A percentile compares a stretch with the other conserved stretches of the same genome.
Evolutionary conservation across 2,888 invertebrate genomes (phyloP).

Genomic region (Hirtodrosophila trivittata): DNA sequence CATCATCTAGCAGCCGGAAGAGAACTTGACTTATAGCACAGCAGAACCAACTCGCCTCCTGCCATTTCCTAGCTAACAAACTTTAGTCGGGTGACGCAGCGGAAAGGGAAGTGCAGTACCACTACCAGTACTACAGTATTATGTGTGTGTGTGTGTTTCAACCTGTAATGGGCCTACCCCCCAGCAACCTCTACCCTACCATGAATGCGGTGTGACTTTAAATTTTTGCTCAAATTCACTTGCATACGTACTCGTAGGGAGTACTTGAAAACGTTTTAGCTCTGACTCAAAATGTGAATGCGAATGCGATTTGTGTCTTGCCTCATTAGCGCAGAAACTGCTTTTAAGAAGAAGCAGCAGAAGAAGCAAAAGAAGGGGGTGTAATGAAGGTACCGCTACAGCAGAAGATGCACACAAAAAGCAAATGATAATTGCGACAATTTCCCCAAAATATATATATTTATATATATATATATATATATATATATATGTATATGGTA

Average conservation of each 20-base stretch:
- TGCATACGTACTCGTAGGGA: too few species aligned
- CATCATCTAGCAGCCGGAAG: conserved; percentile 71
- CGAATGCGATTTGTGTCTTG: conserved; percentile 22
- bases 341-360: not conserved
- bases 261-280: conserved; percentile 32
- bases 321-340: conserved; percentile 60
- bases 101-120: conserved; percentile 74
- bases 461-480: not conserved
- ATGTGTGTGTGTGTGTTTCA: not conserved
- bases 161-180: not conserved
- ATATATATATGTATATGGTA: conserved; percentile 23
- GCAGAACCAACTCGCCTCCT: conserved; percentile 11
- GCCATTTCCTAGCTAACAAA: conserved; percentile 41
- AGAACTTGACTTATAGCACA: conserved; percentile 78
- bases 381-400: not conserved
- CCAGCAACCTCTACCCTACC: not conserved
- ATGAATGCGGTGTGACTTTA: conserved; percentile 42
- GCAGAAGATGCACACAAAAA: conserved; percentile 44
- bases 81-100: conserved; percentile 59
- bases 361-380: not conserved
- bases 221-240: conserved; percentile 34
- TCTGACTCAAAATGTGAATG: conserved; percentile 35
- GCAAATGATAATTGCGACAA: conserved; percentile 75
- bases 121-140: not conserved
- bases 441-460: conserved; percentile 46